These are phyloP conservation scores for Contarinia nasturtii DNA, from an alignment of 1,140 invertebrate species.

Conservation along the genomic window DNA sequence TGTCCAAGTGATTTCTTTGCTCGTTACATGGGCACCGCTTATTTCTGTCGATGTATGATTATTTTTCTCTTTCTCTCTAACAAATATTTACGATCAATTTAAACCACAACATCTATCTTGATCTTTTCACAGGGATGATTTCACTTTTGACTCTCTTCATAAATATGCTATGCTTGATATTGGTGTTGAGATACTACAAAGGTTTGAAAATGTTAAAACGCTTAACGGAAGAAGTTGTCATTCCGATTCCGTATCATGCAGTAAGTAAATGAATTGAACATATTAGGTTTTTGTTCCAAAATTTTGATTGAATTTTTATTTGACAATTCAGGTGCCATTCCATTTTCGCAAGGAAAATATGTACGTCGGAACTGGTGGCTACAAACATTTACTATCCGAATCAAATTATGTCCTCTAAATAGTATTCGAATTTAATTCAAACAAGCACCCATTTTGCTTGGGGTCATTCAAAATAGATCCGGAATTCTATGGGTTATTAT, in stretches of 20 bases:
- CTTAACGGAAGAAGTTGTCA: not conserved
- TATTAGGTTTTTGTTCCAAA: no score
- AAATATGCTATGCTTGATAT: not conserved
- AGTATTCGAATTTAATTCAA: no score
- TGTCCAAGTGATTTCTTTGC: not conserved
- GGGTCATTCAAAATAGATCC: no score
- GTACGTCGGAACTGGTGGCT: conserved; percentile 22
- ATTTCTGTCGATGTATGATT: not conserved
- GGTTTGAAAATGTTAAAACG: not conserved
- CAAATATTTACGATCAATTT: no score
- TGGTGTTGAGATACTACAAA: not conserved
- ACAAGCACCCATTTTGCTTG: no score
- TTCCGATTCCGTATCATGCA: not conserved
- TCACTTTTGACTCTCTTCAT: no score
- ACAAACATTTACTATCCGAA: conserved; percentile 21
- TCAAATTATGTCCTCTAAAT: no score
- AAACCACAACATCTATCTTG: no score
- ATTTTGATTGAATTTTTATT: no score
- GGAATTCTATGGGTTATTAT: no score
- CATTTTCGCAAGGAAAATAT: conserved; percentile 21
- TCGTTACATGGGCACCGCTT: not conserved
- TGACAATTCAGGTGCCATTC: conserved; percentile 13
- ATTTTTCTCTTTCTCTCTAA: not conserved
- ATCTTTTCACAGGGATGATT: no score
- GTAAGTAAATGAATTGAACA: not conserved